Evolutionary conservation across 2,797 vertebrate genomes (phyloP).

Genomic region (Neomorphus geoffroyi): DNA sequence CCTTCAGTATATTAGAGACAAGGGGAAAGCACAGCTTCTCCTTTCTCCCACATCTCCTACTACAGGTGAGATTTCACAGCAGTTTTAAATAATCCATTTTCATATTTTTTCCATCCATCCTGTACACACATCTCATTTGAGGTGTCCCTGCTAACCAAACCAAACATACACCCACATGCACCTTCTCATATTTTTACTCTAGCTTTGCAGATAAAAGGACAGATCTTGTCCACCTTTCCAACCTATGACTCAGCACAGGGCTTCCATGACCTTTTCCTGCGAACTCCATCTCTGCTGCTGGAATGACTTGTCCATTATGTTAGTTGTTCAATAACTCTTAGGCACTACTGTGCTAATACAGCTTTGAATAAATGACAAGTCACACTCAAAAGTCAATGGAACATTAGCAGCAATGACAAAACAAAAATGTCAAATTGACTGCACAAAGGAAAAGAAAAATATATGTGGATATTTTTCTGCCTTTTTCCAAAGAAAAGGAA

Average conservation of each 20-base stretch:
- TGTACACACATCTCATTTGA: not conserved
- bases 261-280: not conserved
- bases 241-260: not conserved
- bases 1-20: not conserved
- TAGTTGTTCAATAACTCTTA: not conserved
- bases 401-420: not conserved
- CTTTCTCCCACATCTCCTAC: not conserved
- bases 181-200: not conserved
- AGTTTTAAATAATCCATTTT: not conserved
- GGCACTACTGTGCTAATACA: not conserved
- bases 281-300: not conserved
- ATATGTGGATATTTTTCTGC: not conserved
- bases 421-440: not conserved
- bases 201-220: not conserved
- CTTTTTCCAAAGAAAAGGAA: not conserved
- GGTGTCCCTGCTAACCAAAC: not conserved
- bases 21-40: not conserved
- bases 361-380: constrained; percentile 26
- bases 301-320: not conserved
- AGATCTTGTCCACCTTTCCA: not conserved
- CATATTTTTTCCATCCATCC: not conserved
- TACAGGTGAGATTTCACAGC: not conserved
- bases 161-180: not conserved
- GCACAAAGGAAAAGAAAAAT: constrained; percentile 19
- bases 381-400: constrained; percentile 16